These are phyloP conservation scores for Sceliomorpha sp. DNA, from an alignment of 2,888 invertebrate species.

Conservation along the genomic window DNA sequence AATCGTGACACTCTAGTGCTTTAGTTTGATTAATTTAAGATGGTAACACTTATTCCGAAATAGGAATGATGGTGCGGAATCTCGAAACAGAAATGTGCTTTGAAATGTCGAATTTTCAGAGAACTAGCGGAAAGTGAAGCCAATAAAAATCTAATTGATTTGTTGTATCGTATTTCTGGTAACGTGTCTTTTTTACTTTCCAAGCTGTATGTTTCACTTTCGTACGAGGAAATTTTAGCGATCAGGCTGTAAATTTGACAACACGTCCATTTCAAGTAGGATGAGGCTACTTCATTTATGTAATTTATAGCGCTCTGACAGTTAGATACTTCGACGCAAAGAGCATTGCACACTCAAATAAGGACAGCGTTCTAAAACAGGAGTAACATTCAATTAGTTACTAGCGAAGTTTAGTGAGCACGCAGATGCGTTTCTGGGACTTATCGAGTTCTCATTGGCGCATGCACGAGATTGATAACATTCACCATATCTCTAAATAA, in stretches of 20 bases:
- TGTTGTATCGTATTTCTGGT: too few species aligned
- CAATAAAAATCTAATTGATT: too few species aligned
- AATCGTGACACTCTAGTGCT: too few species aligned
- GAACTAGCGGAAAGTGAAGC: too few species aligned
- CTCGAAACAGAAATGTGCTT: too few species aligned
- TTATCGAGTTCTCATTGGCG: conserved; percentile 34
- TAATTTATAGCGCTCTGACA: conserved; percentile 72
- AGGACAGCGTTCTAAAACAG: conserved; percentile 64
- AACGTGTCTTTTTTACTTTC: too few species aligned
- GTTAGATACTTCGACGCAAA: conserved; percentile 61
- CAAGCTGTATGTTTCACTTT: too few species aligned
- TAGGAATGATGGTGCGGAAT: too few species aligned
- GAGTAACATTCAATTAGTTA: conserved; percentile 71
- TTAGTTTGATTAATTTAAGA: too few species aligned
- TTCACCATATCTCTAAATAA: conserved; percentile 27
- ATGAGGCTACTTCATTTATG: conserved; percentile 72
- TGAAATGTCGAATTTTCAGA: too few species aligned
- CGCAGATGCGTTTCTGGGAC: conserved; percentile 42
- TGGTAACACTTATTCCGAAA: too few species aligned
- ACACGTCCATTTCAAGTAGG: conserved; percentile 67
- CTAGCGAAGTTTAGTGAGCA: conserved; percentile 60
- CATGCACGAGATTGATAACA: conserved; percentile 48
- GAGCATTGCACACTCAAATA: conserved; percentile 57
- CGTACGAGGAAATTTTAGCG: too few species aligned
- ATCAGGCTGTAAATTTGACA: conserved; percentile 74